Base-by-base conservation (phyloP, 2,797 vertebrate genomes). In the Oreonectes daqikongensis region DNA sequence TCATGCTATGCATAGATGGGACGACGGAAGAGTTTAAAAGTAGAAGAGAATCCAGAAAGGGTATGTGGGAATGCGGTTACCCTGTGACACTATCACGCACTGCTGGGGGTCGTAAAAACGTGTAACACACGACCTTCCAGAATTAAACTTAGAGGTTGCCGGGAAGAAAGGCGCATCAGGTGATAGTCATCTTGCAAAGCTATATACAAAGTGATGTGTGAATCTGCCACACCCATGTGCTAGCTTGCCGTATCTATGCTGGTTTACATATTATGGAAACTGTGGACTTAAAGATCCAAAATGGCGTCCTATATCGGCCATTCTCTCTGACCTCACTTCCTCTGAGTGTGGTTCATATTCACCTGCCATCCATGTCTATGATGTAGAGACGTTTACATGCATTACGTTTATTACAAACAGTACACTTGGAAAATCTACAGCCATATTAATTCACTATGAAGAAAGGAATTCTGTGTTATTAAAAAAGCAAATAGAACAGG, bases 81-180 rank as follows among this genome's bases (percentile, higher is more conserved):
- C 60, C 72, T 72, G 12, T 64, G 65, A 79, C 48, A 53, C 38
- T 3, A 30, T 38, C 63, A 65, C 42, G 59, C 65, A 18, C 15
- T 46, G 24, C 42, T 10, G 26, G 60, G 42, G 24, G 65, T 69
- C 20, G 50, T 70, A 70, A 48, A 79, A 67, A 70, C 35, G 0
- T 11, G 20, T 52, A 48, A 52, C 52, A 24, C 59, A 81, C 14
- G 71, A 84, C 90, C 84, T 88, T 91, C 88, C 88, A 68, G 87
- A 87, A 82, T 90, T 87, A 75, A 90, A 83, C 89, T 90, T 91
- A 78, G 82, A 83, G 64, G 55, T 35, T 35, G 79, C 11, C 26
- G 53, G 38, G 50, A 44, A 75, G 50, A 26, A 53, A 10, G 46
- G 12, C 2, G 2, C 4, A 32, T 20, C 6, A 44, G 42, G 6